These are phyloP conservation scores for Limnodromus scolopaceus DNA, from an alignment of 2,797 vertebrate species.

Conservation along the genomic window DNA sequence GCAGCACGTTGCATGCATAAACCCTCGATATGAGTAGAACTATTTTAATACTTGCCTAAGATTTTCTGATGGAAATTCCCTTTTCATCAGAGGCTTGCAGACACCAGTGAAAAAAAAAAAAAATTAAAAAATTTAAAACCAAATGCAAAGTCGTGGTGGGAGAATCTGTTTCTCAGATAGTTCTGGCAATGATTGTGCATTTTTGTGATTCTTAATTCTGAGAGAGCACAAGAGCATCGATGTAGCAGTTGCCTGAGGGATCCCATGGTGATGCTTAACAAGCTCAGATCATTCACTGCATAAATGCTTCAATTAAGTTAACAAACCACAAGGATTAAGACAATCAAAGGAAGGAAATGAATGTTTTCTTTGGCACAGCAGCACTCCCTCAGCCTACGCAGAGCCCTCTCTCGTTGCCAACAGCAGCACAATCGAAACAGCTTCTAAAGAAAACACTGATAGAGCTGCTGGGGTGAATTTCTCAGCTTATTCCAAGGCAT, in stretches of 20 bases:
- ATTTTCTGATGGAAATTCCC: not conserved
- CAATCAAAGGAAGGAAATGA: not conserved
- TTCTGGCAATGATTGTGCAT: not conserved
- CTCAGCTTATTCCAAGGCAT: not conserved
- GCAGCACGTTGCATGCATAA: rapidly evolving
- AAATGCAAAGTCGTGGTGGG: not conserved
- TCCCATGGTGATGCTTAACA: not conserved
- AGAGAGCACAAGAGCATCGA: not conserved
- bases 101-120: too few relatives aligned
- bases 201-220: not conserved
- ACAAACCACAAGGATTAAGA: slow-evolving; percentile 42
- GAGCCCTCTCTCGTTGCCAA: not conserved
- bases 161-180: not conserved
- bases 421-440: not conserved
- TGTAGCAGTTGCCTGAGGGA: not conserved
- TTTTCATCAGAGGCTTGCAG: not conserved
- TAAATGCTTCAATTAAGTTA: slow-evolving; percentile 7
- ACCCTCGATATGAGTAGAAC: not conserved
- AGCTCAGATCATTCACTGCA: not conserved
- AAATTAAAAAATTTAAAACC: not conserved
- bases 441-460: not conserved
- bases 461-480: not conserved
- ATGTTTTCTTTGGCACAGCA: not conserved
- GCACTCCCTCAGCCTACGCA: not conserved
- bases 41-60: not conserved